Evolutionary conservation across 2,797 vertebrate species (phyloP), one percentile per base, ranked within the genome.

Genomic region (Chelmon rostratus): DNA sequence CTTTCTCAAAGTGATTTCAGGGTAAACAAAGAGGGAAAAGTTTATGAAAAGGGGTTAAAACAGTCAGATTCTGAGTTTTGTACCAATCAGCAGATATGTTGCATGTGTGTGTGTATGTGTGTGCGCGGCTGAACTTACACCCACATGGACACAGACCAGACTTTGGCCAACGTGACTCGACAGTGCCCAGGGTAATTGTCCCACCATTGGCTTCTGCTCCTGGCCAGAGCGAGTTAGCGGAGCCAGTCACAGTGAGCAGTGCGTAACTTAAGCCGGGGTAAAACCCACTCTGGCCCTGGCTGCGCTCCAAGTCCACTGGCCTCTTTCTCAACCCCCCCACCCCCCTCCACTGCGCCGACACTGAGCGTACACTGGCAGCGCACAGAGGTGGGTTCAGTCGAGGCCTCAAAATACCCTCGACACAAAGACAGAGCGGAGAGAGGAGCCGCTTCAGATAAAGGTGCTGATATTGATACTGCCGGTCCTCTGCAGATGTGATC

Each of bases 221-320:
- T 81, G 79, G 89, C 74, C 86, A 87, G 69, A 76, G 73, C 49
- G 85, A 85, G 81, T 75, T 65, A 74, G 75, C 9, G 68, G 57
- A 80, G 81, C 78, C 4, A 59, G 83, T 78, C 73, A 54, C 70
- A 70, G 72, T 35, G 57, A 86, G 77, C 73, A 23, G 68, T 3
- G 8, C 19, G 71, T 89, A 92, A 90, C 82, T 82, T 87, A 75
- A 90, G 75, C 84, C 33, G 19, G 67, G 83, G 81, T 79, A 77
- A 90, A 91, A 85, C 74, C 86, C 79, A 58, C 78, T 84, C 76
- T 72, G 63, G 46, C 31, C 50, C 71, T 91, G 91, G 89, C 86
- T 50, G 23, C 2, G 0, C 9, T 85, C 87, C 90, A 90, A 86
- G 85, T 81, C 79, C 78, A 57, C 76, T 72, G 71, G 81, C 86